phyloP scores from a whole-genome alignment of 2,113 vertebrate genomes.

The Istiophorus platypterus region DNA sequence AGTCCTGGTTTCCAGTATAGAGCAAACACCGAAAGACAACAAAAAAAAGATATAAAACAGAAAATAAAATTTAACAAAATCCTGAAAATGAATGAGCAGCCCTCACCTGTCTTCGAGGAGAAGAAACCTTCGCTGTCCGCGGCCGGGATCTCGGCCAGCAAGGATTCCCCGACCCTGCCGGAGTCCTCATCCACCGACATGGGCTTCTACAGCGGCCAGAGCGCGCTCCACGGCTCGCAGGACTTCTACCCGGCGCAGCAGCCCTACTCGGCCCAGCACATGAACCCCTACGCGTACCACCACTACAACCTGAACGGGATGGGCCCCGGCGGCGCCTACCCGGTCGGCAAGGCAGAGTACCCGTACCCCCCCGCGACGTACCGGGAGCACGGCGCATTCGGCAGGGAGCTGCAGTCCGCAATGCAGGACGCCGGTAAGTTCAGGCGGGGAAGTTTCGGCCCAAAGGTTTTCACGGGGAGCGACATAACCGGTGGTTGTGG shows the following conservation, averaged over 20 bases:
- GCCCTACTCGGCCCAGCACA: conserved; percentile 83
- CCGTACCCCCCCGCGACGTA: conserved; percentile 87
- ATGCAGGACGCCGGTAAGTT: conserved; percentile 88
- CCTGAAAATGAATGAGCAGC: conserved; percentile 85
- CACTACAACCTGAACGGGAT: conserved; percentile 90
- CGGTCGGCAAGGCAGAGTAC: conserved; percentile 90
- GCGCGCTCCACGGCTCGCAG: conserved; percentile 81
- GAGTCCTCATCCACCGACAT: conserved; percentile 89
- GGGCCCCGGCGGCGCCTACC: conserved; percentile 84
- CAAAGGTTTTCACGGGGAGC: no score
- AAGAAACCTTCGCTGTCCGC: conserved; percentile 85
- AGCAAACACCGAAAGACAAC: not conserved
- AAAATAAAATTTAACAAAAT: no score
- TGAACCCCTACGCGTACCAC: conserved; percentile 87
- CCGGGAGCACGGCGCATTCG: conserved; percentile 88
- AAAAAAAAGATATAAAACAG: not conserved
- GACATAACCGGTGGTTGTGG: no score
- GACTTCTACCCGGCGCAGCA: conserved; percentile 86
- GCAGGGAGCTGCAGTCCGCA: conserved; percentile 86
- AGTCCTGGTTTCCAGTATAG: not conserved
- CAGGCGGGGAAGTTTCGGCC: no score
- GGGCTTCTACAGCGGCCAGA: conserved; percentile 90
- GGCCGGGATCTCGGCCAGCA: conserved; percentile 83
- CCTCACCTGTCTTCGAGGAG: conserved; percentile 87
- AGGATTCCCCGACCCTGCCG: conserved; percentile 90